Conservation (phyloP, 1,140 invertebrate species). For the Gonatopus flavifemur region DNA sequence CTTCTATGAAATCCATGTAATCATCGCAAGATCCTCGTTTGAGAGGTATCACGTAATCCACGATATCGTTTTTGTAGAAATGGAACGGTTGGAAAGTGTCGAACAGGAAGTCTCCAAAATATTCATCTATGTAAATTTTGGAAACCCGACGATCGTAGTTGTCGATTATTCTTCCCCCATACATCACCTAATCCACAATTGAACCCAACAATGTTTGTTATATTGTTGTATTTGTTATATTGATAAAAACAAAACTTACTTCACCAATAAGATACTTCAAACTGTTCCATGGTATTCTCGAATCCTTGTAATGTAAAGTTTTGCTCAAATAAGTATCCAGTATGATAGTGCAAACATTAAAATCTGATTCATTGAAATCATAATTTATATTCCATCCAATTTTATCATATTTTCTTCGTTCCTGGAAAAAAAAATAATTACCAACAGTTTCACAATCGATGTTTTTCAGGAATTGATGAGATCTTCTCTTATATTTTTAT, state of each 20-base stretch:
- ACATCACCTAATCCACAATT: slow-evolving; percentile 80
- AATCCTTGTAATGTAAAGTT: slow-evolving; percentile 62
- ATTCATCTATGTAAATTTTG: slow-evolving; percentile 88
- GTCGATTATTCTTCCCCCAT: slow-evolving; percentile 88
- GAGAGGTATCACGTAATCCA: slow-evolving; percentile 78
- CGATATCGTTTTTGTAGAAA: slow-evolving; percentile 75
- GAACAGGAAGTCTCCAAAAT: slow-evolving; percentile 91
- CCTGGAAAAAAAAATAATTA: slow-evolving; percentile 62
- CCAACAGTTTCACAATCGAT: background rate
- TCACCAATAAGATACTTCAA: slow-evolving; percentile 91
- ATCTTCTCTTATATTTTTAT: slow-evolving; percentile 5
- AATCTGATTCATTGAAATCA: slow-evolving; percentile 92
- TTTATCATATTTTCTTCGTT: slow-evolving; percentile 88
- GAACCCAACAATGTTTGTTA: too few species aligned
- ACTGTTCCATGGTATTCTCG: slow-evolving; percentile 80
- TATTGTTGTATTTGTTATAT: slow-evolving; percentile 3
- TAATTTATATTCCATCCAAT: slow-evolving; percentile 92
- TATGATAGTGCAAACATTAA: slow-evolving; percentile 81
- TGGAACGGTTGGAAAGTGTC: slow-evolving; percentile 87
- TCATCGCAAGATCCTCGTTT: slow-evolving; percentile 66
- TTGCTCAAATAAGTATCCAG: slow-evolving; percentile 80
- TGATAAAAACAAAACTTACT: slow-evolving; percentile 51
- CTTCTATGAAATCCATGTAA: slow-evolving; percentile 73
- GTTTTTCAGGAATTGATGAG: background rate
- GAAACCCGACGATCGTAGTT: slow-evolving; percentile 84